Conservation (phyloP, 2,888 invertebrate species). For the Dicycla oo region DNA sequence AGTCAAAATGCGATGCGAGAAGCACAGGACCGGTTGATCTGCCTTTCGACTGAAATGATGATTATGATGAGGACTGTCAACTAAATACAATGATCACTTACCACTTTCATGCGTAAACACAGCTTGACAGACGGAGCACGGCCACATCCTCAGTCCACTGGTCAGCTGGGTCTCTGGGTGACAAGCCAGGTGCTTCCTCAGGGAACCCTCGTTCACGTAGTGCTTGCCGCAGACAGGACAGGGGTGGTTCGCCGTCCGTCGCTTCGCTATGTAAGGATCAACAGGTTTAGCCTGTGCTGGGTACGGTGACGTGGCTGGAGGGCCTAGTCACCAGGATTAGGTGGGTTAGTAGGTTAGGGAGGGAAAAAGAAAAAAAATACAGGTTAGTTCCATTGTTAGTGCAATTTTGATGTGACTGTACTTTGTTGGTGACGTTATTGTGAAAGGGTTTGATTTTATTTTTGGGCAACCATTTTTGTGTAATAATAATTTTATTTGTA, state of each 20-base stretch:
- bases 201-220: slow-evolving; percentile 98
- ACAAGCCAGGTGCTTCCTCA: slow-evolving; percentile 97
- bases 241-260: slow-evolving; percentile 98
- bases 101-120: slow-evolving; percentile 98
- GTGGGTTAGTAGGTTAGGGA: slow-evolving; percentile 87
- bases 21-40: background rate
- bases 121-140: slow-evolving; percentile 98
- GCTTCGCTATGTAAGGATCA: slow-evolving; percentile 97
- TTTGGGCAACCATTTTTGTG: background rate
- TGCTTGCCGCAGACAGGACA: slow-evolving; percentile 99
- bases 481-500: background rate
- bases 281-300: slow-evolving; percentile 90
- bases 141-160: slow-evolving; percentile 98
- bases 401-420: slow-evolving; percentile 29
- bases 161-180: slow-evolving; percentile 98
- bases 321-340: slow-evolving; percentile 90
- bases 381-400: slow-evolving; percentile 85
- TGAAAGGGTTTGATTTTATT: background rate
- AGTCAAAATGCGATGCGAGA: background rate
- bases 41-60: background rate
- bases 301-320: slow-evolving; percentile 92
- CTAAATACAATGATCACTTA: slow-evolving; percentile 82
- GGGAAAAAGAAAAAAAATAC: slow-evolving; percentile 74
- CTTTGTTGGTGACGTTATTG: slow-evolving; percentile 32
- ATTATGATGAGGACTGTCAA: background rate